These are phyloP conservation scores for Galeopsomyia nigrocyanea DNA, from an alignment of 2,888 invertebrate genomes.

Conservation along the genomic window DNA sequence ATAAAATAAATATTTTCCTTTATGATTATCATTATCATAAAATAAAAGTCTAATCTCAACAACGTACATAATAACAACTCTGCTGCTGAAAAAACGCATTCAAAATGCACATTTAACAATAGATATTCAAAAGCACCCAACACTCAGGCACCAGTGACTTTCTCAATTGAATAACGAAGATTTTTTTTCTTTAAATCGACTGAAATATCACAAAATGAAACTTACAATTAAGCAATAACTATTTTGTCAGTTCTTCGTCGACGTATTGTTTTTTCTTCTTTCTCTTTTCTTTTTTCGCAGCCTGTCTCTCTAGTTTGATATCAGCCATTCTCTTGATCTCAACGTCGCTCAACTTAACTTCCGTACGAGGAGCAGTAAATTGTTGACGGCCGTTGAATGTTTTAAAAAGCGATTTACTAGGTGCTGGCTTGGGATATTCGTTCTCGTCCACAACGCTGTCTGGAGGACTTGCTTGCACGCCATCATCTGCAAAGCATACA, in stretches of 20 bases:
- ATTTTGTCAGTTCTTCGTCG: no score
- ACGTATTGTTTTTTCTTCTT: conserved; percentile 11
- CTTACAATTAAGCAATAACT: no score
- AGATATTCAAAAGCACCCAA: no score
- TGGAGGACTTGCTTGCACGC: conserved; percentile 17
- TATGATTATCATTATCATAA: no score
- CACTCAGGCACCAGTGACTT: no score
- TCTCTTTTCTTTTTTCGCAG: conserved; percentile 26
- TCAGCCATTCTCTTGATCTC: conserved; percentile 1
- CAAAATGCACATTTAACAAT: no score
- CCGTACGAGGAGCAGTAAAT: not conserved
- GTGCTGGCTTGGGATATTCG: not conserved
- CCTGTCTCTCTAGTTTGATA: conserved; percentile 17
- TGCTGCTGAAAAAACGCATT: no score
- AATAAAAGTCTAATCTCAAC: no score
- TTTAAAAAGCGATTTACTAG: not conserved
- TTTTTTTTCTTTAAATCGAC: no score
- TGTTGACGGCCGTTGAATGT: not conserved
- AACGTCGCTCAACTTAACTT: conserved; percentile 15
- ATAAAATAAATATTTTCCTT: not conserved
- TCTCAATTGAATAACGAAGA: no score
- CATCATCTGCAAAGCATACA: conserved; percentile 34
- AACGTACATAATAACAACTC: no score
- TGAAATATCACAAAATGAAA: no score
- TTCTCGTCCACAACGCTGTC: conserved; percentile 21